These are phyloP conservation scores for Calliphora vicina DNA, from an alignment of 1,140 invertebrate species.

Conservation along the genomic window DNA sequence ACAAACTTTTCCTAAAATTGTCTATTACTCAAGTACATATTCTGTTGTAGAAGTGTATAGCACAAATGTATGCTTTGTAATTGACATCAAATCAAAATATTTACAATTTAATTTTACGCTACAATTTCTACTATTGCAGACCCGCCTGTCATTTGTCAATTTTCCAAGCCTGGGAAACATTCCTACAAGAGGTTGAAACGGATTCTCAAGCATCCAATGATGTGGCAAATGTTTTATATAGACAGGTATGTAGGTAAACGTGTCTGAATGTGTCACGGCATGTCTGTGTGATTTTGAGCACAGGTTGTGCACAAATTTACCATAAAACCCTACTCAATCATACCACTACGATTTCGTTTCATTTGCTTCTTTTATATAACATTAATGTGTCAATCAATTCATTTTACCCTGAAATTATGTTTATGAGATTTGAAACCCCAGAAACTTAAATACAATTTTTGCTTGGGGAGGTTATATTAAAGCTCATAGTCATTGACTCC, in stretches of 20 bases:
- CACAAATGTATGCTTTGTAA: no score
- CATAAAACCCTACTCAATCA: background rate
- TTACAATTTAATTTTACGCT: background rate
- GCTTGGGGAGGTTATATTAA: no score
- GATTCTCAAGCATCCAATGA: constrained; percentile 91
- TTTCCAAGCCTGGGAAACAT: constrained; percentile 90
- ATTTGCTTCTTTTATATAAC: constrained; percentile 36
- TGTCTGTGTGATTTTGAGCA: background rate
- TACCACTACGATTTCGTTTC: background rate
- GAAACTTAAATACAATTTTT: background rate
- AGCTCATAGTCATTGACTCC: no score
- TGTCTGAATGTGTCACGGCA: constrained; percentile 42
- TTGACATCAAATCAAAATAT: background rate
- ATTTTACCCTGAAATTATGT: background rate
- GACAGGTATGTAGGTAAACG: constrained; percentile 66
- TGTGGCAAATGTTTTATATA: constrained; percentile 81
- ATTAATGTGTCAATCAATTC: constrained; percentile 35
- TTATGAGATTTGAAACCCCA: background rate
- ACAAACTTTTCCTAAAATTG: no score
- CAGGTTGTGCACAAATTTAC: background rate
- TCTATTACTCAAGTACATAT: no score
- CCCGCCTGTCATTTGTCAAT: constrained; percentile 81
- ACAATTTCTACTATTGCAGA: constrained; percentile 64
- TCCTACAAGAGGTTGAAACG: constrained; percentile 91
- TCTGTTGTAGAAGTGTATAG: no score